Conservation (phyloP, 2,888 invertebrate species). For the Mythimna loreyi region DNA sequence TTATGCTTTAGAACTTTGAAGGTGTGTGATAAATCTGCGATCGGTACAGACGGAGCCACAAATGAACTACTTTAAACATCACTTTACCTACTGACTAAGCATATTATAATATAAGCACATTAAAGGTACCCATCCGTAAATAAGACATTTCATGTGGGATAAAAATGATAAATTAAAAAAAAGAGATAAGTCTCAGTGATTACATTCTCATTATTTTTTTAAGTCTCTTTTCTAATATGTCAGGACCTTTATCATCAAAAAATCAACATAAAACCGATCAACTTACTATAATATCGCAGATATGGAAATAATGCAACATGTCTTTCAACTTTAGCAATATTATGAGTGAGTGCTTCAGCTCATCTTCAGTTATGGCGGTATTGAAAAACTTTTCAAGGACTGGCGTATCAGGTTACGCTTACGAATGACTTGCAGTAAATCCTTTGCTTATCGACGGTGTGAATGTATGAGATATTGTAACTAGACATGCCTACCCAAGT, state of each 20-base stretch:
- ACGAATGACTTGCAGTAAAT: conserved; percentile 9
- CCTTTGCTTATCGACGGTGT: no score
- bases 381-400: conserved; percentile 28
- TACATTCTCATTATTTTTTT: neutral
- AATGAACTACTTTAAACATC: neutral
- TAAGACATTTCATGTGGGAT: neutral
- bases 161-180: neutral
- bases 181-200: no score
- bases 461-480: no score
- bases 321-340: conserved; percentile 10
- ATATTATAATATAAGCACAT: neutral
- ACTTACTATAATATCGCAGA: no score
- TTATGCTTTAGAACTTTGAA: neutral
- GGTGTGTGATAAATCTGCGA: neutral
- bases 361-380: conserved; percentile 13
- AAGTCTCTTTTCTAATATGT: neutral
- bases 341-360: conserved; percentile 9
- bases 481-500: no score
- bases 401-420: neutral
- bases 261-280: no score
- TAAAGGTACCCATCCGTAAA: neutral
- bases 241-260: neutral
- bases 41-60: neutral
- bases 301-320: neutral
- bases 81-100: neutral